A percentile compares a stretch with the other conserved stretches of the same genome.
Conservation (phyloP, 2,888 invertebrate species). For the Lissocephala sabroskyi region DNA sequence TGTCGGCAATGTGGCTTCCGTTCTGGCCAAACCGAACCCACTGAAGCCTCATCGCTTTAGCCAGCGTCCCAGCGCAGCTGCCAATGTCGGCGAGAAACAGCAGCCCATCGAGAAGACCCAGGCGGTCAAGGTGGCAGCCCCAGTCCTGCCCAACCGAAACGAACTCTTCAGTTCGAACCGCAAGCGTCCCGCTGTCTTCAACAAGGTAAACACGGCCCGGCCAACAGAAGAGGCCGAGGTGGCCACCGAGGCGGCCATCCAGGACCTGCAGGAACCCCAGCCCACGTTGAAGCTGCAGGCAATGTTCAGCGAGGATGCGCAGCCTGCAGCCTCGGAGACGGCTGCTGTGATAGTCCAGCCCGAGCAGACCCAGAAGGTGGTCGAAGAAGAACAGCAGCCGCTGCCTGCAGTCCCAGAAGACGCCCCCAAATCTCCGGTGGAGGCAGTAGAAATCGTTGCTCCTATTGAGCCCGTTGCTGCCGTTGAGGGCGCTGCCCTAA, state of each 20-base stretch:
- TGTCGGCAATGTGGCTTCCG: neutral
- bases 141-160: conserved; percentile 34
- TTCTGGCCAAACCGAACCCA: conserved; percentile 33
- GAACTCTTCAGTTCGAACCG: conserved; percentile 63
- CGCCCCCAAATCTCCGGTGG: too few species aligned
- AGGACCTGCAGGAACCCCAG: conserved; percentile 42
- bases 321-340: conserved; percentile 9
- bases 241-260: conserved; percentile 30
- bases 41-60: conserved; percentile 44
- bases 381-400: neutral
- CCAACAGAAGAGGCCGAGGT: conserved; percentile 27
- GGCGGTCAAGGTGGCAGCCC: conserved; percentile 33
- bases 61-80: conserved; percentile 34
- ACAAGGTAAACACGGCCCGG: conserved; percentile 33
- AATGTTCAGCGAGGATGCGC: conserved; percentile 30
- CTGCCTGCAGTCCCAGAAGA: too few species aligned
- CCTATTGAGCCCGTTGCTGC: too few species aligned
- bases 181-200: conserved; percentile 60
- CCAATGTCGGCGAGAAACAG: neutral
- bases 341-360: conserved; percentile 1
- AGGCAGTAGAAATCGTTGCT: conserved; percentile 5
- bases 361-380: conserved; percentile 3
- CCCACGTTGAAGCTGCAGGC: conserved; percentile 52
- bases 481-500: too few species aligned
- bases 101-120: conserved; percentile 40